Evolutionary conservation across 2,888 invertebrate genomes (phyloP).

Genomic region (Saturnia japonica): DNA sequence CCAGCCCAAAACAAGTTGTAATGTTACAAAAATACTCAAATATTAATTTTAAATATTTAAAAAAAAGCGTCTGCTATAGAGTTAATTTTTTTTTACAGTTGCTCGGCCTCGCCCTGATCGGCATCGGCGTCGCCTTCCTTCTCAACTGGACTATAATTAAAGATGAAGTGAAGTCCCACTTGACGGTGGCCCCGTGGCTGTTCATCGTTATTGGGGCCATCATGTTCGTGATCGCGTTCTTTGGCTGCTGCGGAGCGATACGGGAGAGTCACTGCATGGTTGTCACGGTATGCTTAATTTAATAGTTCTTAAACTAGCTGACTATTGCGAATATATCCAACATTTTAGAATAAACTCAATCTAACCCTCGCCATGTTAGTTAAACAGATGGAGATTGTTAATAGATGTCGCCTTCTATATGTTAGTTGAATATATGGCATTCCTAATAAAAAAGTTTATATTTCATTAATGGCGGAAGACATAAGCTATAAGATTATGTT

Average conservation of each 20-base stretch:
- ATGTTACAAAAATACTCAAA: too few relatives aligned
- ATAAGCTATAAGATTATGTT: too few relatives aligned
- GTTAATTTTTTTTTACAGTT: slow-evolving; percentile 71
- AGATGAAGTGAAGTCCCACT: slow-evolving; percentile 69
- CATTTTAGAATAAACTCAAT: too few relatives aligned
- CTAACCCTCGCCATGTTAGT: too few relatives aligned
- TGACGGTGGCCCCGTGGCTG: slow-evolving; percentile 82
- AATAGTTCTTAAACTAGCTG: background rate
- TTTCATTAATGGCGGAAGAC: too few relatives aligned
- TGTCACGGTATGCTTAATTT: slow-evolving; percentile 84
- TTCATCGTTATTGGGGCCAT: slow-evolving; percentile 86
- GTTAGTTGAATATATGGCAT: too few relatives aligned
- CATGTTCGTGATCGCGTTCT: slow-evolving; percentile 91
- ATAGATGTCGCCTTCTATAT: too few relatives aligned
- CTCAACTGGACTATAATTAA: slow-evolving; percentile 80
- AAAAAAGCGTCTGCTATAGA: background rate
- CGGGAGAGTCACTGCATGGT: slow-evolving; percentile 95
- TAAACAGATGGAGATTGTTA: too few relatives aligned
- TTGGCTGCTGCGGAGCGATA: slow-evolving; percentile 95
- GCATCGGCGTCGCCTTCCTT: slow-evolving; percentile 85
- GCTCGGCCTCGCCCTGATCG: slow-evolving; percentile 86
- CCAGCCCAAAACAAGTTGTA: too few relatives aligned
- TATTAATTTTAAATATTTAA: too few relatives aligned
- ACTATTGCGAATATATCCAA: too few relatives aligned
- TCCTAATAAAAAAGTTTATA: too few relatives aligned